Evolutionary conservation across 2,888 invertebrate genomes (phyloP).

Genomic region (Cylindroiulus punctatus): DNA sequence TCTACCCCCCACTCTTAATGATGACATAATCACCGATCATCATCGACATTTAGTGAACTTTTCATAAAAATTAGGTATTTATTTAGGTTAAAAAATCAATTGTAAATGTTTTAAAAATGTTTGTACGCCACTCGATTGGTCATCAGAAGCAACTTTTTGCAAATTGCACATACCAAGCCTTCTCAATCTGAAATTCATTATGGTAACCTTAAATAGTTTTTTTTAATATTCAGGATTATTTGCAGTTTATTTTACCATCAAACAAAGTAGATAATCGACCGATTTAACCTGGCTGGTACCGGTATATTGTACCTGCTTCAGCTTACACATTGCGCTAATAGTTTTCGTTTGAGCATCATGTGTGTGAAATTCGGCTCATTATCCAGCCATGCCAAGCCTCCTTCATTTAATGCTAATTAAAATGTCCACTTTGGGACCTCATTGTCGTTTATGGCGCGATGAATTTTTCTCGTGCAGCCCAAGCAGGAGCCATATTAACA

Average conservation of each 20-base stretch:
- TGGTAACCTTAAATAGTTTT: no score
- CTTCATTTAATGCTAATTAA: conserved; percentile 45
- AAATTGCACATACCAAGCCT: no score
- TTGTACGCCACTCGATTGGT: no score
- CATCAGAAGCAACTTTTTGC: no score
- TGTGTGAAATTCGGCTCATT: not conserved
- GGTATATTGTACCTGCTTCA: not conserved
- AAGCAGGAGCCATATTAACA: conserved; percentile 28
- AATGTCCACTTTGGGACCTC: conserved; percentile 45
- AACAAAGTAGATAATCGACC: not conserved
- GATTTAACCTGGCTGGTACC: no score
- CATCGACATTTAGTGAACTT: no score
- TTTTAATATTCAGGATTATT: not conserved
- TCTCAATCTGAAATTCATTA: no score
- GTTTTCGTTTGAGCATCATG: conserved; percentile 5
- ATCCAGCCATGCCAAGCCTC: conserved; percentile 16
- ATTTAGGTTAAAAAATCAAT: no score
- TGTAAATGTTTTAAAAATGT: no score
- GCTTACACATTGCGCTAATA: not conserved
- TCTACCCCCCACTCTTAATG: no score
- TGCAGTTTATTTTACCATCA: not conserved
- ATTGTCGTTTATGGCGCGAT: conserved; percentile 29
- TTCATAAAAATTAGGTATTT: no score
- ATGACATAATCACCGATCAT: no score
- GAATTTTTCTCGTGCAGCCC: conserved; percentile 11